Evolutionary conservation across 2,113 vertebrate species (phyloP).

Genomic region (Speoplatyrhinus poulsoni): DNA sequence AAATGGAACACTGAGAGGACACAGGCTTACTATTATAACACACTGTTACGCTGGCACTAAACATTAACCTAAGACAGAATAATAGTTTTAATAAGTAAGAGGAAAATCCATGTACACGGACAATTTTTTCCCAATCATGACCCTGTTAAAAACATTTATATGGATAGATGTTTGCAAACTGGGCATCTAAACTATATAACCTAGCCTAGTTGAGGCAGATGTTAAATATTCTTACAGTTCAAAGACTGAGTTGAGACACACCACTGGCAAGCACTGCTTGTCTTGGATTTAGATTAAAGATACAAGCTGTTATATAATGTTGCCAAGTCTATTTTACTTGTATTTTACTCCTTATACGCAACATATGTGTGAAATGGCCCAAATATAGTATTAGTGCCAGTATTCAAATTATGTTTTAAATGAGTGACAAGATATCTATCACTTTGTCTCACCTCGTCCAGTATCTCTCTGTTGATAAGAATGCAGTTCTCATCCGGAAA

Average conservation of each 20-base stretch:
- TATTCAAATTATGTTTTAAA: background rate
- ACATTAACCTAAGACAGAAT: conserved; percentile 41
- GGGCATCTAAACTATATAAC: too few species aligned
- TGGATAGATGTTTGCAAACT: too few species aligned
- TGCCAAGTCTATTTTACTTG: too few species aligned
- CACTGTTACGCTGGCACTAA: conserved; percentile 19
- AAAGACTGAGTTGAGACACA: too few species aligned
- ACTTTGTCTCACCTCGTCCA: conserved; percentile 76
- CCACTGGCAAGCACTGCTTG: too few species aligned
- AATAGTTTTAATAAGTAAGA: conserved; percentile 5
- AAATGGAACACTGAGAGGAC: conserved; percentile 26
- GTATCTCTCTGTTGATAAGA: conserved; percentile 78
- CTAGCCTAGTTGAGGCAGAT: too few species aligned
- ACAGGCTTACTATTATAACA: conserved; percentile 37
- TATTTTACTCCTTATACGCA: too few species aligned
- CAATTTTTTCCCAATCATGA: background rate
- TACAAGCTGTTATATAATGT: too few species aligned
- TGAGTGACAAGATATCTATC: background rate
- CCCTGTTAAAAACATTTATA: background rate
- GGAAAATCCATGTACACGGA: conserved; percentile 5
- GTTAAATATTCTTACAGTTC: too few species aligned
- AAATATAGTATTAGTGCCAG: too few species aligned
- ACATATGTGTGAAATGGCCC: too few species aligned
- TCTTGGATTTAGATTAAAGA: too few species aligned
- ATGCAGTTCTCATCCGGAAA: conserved; percentile 89